Percentiles rank a stretch among this genome's conserved stretches.
These are phyloP conservation scores for Leucophenga montana DNA, from an alignment of 2,888 invertebrate genomes.

Conservation along the genomic window DNA sequence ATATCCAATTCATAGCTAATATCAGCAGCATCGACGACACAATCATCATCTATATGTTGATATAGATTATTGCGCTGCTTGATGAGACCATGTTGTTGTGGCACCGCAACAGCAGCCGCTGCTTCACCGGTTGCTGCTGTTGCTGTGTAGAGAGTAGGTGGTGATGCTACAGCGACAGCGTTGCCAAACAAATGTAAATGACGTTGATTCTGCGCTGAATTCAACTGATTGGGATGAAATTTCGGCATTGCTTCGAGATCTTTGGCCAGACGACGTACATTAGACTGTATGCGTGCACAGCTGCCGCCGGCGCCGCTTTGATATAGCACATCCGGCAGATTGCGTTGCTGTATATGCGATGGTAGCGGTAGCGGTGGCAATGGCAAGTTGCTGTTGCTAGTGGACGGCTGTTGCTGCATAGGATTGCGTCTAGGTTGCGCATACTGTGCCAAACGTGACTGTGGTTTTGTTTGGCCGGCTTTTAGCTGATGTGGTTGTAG, in stretches of 20 bases:
- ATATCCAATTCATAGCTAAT: conserved; percentile 51
- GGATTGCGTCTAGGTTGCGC: conserved; percentile 43
- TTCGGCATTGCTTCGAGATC: conserved; percentile 66
- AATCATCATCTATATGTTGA: conserved; percentile 15
- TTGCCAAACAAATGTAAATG: conserved; percentile 46
- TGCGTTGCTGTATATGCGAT: conserved; percentile 37
- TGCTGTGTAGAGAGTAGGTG: conserved; percentile 20
- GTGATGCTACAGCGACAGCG: conserved; percentile 37
- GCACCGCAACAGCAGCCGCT: conserved; percentile 51
- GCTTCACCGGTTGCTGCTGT: conserved; percentile 45
- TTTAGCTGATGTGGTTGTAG: conserved; percentile 41
- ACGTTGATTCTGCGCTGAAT: conserved; percentile 48
- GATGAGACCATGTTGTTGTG: conserved; percentile 45
- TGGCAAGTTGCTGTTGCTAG: conserved; percentile 35
- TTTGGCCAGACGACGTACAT: conserved; percentile 65
- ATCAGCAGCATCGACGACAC: conserved; percentile 38
- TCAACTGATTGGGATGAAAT: conserved; percentile 57
- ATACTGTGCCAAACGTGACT: conserved; percentile 43
- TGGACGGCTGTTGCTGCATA: conserved; percentile 40
- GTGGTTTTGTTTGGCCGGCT: conserved; percentile 34
- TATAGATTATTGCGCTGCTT: neutral
- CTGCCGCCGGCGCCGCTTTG: conserved; percentile 24
- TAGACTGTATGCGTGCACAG: conserved; percentile 32
- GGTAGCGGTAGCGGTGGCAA: conserved; percentile 36
- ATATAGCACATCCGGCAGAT: conserved; percentile 54